Evolutionary conservation across 2,113 vertebrate genomes (phyloP).

Genomic region (Bothrops jararaca): DNA sequence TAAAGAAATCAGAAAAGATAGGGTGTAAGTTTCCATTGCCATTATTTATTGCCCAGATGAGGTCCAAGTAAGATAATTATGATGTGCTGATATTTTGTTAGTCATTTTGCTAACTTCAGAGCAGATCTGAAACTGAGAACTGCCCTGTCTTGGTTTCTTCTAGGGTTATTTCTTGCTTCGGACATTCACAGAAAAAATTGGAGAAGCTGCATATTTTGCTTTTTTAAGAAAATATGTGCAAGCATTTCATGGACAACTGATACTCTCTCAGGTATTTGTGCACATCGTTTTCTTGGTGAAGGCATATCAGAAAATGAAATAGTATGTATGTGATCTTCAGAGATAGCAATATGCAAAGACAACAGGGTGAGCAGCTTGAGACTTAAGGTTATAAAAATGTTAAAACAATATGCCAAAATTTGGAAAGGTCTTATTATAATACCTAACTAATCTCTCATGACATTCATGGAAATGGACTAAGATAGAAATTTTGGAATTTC

Average conservation of each 20-base stretch:
- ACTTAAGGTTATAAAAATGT: neutral
- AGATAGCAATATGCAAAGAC: neutral
- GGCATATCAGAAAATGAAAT: neutral
- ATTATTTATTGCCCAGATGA: neutral
- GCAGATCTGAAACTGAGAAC: neutral
- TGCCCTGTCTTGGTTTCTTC: constrained; percentile 38
- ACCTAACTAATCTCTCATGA: neutral
- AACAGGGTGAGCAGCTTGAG: neutral
- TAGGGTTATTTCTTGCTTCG: constrained; percentile 94
- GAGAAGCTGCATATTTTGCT: constrained; percentile 77
- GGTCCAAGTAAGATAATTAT: neutral
- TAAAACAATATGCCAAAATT: neutral
- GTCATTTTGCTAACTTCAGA: neutral
- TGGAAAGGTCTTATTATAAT: neutral
- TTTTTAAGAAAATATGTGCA: constrained; percentile 86
- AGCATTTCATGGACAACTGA: constrained; percentile 85
- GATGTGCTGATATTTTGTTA: neutral
- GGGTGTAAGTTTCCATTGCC: neutral
- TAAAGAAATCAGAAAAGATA: neutral
- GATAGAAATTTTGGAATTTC: neutral
- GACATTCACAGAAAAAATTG: constrained; percentile 78
- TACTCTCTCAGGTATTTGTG: constrained; percentile 88
- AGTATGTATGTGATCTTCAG: neutral
- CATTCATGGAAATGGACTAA: neutral
- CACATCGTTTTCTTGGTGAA: neutral